phyloP scores from a whole-genome alignment of 1,140 invertebrate genomes.

The Steinernema feltiae region DNA sequence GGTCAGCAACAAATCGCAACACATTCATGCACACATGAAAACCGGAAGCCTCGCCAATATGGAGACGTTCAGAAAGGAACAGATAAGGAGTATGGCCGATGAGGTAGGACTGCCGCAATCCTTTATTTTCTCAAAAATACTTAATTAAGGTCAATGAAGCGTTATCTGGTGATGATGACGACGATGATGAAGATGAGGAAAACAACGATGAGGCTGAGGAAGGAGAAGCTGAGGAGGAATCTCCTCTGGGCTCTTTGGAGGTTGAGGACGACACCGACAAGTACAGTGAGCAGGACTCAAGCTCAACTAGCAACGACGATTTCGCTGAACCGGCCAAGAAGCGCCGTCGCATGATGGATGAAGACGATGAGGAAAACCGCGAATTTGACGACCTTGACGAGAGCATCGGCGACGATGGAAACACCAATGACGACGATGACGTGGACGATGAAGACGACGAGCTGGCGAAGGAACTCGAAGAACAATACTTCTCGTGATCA shows the following conservation, averaged over 20 bases:
- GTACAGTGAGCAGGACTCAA: background rate
- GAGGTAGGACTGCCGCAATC: too few relatives aligned
- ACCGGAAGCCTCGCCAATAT: constrained; percentile 28
- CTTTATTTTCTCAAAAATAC: background rate
- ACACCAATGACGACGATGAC: constrained; percentile 73
- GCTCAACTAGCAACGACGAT: constrained; percentile 71
- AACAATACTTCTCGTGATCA: constrained; percentile 22
- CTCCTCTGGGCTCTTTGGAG: background rate
- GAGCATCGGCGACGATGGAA: constrained; percentile 66
- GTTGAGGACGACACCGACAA: background rate
- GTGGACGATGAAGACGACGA: constrained; percentile 69
- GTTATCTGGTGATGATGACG: constrained; percentile 30
- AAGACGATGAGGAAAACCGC: too few relatives aligned
- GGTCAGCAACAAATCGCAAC: background rate
- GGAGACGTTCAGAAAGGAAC: constrained; percentile 25
- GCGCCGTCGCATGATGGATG: too few relatives aligned
- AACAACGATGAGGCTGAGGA: constrained; percentile 18
- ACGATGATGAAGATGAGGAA: constrained; percentile 28
- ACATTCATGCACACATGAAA: constrained; percentile 14
- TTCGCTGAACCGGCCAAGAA: too few relatives aligned
- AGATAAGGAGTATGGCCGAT: constrained; percentile 26
- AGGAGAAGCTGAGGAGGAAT: background rate
- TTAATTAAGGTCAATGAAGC: too few relatives aligned
- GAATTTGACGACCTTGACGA: constrained; percentile 76
- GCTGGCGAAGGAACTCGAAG: constrained; percentile 31